Evolutionary conservation across 1,140 invertebrate species (phyloP).

Genomic region (Trypoxylus dichotomus): DNA sequence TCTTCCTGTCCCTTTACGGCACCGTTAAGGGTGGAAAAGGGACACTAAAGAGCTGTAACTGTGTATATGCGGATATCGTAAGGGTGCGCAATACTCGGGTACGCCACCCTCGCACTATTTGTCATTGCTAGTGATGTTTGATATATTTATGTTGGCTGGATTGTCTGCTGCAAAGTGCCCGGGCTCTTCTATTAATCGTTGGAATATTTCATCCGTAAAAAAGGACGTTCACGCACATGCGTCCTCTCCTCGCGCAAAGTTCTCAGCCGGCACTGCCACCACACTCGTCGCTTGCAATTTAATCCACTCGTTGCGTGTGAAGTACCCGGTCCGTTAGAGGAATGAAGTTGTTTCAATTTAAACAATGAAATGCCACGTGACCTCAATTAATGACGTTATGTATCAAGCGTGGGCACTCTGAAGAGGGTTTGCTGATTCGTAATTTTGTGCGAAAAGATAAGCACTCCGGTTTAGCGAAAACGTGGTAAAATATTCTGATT

Average conservation of each 20-base stretch:
- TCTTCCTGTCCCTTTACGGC: neutral
- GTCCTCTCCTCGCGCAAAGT: neutral
- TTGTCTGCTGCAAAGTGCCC: conserved; percentile 47
- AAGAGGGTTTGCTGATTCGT: neutral
- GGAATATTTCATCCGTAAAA: conserved; percentile 29
- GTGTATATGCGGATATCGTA: conserved; percentile 17
- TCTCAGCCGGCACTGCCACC: neutral
- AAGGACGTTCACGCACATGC: conserved; percentile 5
- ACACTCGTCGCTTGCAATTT: neutral
- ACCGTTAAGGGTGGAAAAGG: neutral
- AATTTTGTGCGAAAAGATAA: neutral
- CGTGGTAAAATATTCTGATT: too few species aligned
- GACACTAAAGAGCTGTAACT: conserved; percentile 26
- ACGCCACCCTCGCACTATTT: conserved; percentile 44
- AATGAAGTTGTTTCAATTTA: conserved; percentile 23
- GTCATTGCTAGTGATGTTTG: conserved; percentile 50
- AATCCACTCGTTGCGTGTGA: neutral
- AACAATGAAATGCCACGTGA: conserved; percentile 21
- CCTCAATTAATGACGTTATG: conserved; percentile 13
- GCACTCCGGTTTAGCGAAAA: too few species aligned
- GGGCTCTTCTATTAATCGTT: conserved; percentile 42
- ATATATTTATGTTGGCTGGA: conserved; percentile 50
- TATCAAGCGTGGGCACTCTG: neutral
- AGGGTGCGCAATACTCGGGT: conserved; percentile 25
- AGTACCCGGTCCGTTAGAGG: neutral